Percentiles rank a stretch among this genome's conserved stretches.
phyloP scores from a whole-genome alignment of 2,797 vertebrate species.

The Gymnopithys bicolor region DNA sequence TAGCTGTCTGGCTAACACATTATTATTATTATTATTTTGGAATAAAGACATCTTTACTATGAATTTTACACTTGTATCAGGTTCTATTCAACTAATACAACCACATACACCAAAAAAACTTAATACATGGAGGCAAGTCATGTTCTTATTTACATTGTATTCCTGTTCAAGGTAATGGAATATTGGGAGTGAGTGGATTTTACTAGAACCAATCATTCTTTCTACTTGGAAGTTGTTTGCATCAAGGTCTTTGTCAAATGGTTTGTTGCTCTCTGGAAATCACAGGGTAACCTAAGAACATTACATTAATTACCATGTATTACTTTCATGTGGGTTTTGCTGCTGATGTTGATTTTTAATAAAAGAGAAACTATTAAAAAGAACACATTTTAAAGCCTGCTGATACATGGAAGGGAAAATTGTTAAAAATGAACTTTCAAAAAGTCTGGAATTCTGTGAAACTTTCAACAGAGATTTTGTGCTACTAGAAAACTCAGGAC shows the following conservation, averaged over 20 bases:
- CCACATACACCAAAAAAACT: neutral
- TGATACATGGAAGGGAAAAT: neutral
- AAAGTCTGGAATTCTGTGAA: neutral
- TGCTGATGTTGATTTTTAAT: neutral
- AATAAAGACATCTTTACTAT: conserved; percentile 97
- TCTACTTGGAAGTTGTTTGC: neutral
- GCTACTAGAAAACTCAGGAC: neutral
- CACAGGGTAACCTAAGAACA: neutral
- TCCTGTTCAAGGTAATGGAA: neutral
- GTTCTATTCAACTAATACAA: conserved; percentile 22
- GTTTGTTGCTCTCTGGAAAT: neutral
- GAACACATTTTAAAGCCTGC: neutral
- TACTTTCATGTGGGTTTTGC: neutral
- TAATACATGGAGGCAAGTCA: neutral
- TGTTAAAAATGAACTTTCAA: neutral
- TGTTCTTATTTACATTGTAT: neutral
- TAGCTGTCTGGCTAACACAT: conserved; percentile 88
- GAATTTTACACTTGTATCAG: conserved; percentile 55
- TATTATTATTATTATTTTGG: conserved; percentile 89
- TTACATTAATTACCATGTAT: neutral
- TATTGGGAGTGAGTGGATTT: neutral
- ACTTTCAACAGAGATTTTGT: neutral
- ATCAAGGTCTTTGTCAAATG: neutral
- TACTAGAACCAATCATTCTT: neutral
- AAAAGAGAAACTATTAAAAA: neutral